Percentiles rank a stretch among this genome's conserved stretches.
Evolutionary conservation across 1,140 invertebrate species (phyloP).

Genomic region (Ips typographus): DNA sequence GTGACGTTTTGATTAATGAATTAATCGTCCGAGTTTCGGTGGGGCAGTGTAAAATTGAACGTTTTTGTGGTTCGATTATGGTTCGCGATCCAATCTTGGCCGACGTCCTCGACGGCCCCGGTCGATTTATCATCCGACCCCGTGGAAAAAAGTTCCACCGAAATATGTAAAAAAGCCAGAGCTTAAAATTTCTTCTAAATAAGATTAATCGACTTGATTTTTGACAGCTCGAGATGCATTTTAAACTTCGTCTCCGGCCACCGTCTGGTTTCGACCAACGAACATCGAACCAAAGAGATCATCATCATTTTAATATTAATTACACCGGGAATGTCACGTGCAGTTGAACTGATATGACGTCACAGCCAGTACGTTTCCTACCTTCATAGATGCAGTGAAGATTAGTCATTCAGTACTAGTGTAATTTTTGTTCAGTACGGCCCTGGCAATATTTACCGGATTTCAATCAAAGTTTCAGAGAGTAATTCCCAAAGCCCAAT

Average conservation of each 20-base stretch:
- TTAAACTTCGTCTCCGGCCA: slow-evolving; percentile 36
- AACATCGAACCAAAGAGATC: background rate
- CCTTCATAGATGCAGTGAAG: too few relatives aligned
- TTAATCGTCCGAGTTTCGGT: background rate
- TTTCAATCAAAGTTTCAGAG: too few relatives aligned
- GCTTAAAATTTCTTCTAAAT: slow-evolving; percentile 36
- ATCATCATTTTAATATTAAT: too few relatives aligned
- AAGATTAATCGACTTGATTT: slow-evolving; percentile 37
- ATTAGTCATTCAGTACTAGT: too few relatives aligned
- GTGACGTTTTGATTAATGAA: background rate
- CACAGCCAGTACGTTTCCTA: too few relatives aligned
- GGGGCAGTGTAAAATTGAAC: background rate
- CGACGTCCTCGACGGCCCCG: slow-evolving; percentile 9
- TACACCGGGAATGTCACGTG: too few relatives aligned
- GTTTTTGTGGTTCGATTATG: background rate
- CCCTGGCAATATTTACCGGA: too few relatives aligned
- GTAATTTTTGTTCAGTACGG: too few relatives aligned
- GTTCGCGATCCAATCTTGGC: slow-evolving; percentile 8
- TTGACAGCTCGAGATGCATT: slow-evolving; percentile 37
- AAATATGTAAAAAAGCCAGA: slow-evolving; percentile 35
- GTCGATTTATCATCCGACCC: slow-evolving; percentile 30
- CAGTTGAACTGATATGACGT: too few relatives aligned
- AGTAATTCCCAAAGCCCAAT: too few relatives aligned
- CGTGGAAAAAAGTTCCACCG: slow-evolving; percentile 35
- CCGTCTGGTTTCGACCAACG: slow-evolving; percentile 21